A percentile compares a stretch with the other conserved stretches of the same genome.
Evolutionary conservation across 2,113 vertebrate genomes (phyloP).

Genomic region (Phalacrocorax aristotelis): DNA sequence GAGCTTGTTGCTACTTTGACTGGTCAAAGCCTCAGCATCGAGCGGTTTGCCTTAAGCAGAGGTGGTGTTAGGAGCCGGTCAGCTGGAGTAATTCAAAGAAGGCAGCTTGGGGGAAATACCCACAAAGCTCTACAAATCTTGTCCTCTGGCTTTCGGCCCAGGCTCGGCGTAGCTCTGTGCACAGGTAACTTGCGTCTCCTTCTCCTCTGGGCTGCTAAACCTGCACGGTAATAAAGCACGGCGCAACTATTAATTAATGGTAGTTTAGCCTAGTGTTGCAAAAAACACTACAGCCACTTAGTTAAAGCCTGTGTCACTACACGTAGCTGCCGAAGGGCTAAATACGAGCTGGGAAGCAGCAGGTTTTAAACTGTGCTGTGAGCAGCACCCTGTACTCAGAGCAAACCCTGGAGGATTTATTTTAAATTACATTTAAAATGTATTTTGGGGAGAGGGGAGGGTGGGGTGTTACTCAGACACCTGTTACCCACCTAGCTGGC

Average conservation of each 20-base stretch:
- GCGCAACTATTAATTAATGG: rapidly evolving
- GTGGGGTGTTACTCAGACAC: rapidly evolving
- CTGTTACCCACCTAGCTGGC: too few species aligned
- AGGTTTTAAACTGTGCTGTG: rapidly evolving
- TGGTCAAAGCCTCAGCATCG: not conserved
- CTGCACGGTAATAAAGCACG: rapidly evolving
- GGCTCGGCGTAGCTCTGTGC: rapidly evolving
- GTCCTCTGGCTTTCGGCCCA: not conserved
- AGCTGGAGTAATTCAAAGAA: rapidly evolving
- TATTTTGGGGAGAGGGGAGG: not conserved
- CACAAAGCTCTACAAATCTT: rapidly evolving
- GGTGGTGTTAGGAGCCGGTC: not conserved
- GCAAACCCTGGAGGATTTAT: too few species aligned
- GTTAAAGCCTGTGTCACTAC: rapidly evolving
- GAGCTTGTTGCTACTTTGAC: not conserved
- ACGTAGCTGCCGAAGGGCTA: rapidly evolving
- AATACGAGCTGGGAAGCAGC: rapidly evolving
- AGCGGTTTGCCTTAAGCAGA: not conserved
- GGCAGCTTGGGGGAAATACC: not conserved
- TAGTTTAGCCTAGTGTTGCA: rapidly evolving
- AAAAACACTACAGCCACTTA: rapidly evolving
- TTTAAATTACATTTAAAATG: rapidly evolving
- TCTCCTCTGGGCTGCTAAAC: not conserved
- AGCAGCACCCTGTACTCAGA: rapidly evolving
- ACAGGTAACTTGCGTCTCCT: rapidly evolving